Evolutionary conservation across 2,113 vertebrate species (phyloP), one percentile per base, ranked within the genome.

Genomic region (Chelonoidis abingdonii): DNA sequence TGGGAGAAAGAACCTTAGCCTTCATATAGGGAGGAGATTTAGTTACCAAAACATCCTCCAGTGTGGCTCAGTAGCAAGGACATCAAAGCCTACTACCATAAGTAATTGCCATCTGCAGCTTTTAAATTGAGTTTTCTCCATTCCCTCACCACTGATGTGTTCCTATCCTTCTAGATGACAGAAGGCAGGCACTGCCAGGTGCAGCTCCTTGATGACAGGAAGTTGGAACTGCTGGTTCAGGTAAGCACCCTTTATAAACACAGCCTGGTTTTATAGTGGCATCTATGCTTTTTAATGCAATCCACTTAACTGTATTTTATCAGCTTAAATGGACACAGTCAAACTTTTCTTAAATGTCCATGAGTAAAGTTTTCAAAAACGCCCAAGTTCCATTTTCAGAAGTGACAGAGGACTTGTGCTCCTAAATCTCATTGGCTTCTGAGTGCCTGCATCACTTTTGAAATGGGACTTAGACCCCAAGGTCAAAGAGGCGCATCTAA

Each of bases 181-280:
- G 99, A 99, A 97, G 99, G 99, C 89, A 98, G 99, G 89, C 99
- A 99, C 95, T 99, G 99, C 97, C 99, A 99, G 98, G 98, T 99
- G 87, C 99, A 98, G 94, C 99, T 99, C 96, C 98, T 99, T 54
- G 99, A 99, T 96, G 99, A 98, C 95, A 98, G 99, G 95, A 99
- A 99, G 94, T 98, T 99, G 98, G 99, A 99, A 97, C 99, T 99
- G 96, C 98, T 99, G 98, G 99, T 99, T 96, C 99, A 99, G 99
- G 99, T 99, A 98, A 6, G 59, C 87, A 82, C 24, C 35, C 0
- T 0, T 38, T 52, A 1, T 41, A 5, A 27, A 13, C 4, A 14
- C 8, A 11, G 21, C 4, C 21, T 24, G 12, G 4, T 47, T 78
- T 47, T 78, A 6, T 12, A 35, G 65, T 38, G 65, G 2, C n/a